These are phyloP conservation scores for Cyrtodaria siliqua DNA, from an alignment of 2,888 invertebrate species.

Conservation along the genomic window DNA sequence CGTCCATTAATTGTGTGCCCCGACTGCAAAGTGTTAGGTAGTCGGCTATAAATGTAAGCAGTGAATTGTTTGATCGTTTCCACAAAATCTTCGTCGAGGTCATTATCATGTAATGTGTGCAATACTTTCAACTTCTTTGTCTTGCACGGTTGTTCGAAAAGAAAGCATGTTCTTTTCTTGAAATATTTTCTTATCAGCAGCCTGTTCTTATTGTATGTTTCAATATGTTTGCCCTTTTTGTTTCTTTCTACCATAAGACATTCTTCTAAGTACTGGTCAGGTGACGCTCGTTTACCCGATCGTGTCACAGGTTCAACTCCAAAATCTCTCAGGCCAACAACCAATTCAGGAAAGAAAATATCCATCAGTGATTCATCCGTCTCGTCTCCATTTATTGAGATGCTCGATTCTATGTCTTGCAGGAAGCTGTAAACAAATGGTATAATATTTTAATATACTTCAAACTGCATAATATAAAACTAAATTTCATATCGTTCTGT, in stretches of 20 bases:
- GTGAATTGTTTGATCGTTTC: not conserved
- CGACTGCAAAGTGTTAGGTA: not conserved
- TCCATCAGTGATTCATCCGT: not conserved
- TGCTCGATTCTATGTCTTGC: constrained; percentile 1
- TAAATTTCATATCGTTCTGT: not conserved
- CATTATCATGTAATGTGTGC: not conserved
- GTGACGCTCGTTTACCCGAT: not conserved
- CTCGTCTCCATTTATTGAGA: not conserved
- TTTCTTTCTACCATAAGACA: constrained; percentile 1
- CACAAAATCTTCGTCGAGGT: constrained; percentile 1
- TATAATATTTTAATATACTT: not conserved
- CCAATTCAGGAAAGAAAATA: constrained; percentile 11
- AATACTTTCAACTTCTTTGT: not conserved
- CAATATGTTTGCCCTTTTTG: not conserved
- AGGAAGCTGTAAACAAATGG: not conserved
- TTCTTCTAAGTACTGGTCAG: constrained; percentile 12
- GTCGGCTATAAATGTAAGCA: not conserved
- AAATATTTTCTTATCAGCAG: constrained; percentile 13
- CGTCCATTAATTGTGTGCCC: constrained; percentile 7
- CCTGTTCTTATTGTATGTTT: constrained; percentile 4
- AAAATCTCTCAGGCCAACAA: constrained; percentile 4
- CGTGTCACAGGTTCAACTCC: not conserved
- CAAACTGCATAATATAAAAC: not conserved
- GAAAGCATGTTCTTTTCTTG: constrained; percentile 16
- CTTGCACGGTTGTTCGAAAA: constrained; percentile 1